These are phyloP conservation scores for Seira ritae DNA, from an alignment of 2,888 invertebrate genomes.

Conservation along the genomic window DNA sequence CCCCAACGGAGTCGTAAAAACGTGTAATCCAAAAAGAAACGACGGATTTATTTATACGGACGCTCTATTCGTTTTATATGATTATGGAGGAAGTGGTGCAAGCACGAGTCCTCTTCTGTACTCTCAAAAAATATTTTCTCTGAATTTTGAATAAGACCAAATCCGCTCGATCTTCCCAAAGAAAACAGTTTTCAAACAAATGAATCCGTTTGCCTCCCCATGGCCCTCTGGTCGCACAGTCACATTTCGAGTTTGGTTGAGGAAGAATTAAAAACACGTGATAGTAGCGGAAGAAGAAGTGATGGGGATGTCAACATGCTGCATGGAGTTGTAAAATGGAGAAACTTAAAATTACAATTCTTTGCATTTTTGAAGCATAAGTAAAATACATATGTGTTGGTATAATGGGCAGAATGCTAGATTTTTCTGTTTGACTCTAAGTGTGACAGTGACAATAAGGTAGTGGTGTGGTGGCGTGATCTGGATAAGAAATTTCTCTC, in stretches of 20 bases:
- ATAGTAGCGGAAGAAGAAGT: no score
- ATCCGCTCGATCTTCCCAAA: background rate
- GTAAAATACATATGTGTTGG: no score
- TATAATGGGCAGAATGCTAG: no score
- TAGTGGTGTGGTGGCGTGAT: background rate
- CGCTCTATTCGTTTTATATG: conserved; percentile 3
- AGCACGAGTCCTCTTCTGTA: background rate
- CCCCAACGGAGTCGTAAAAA: conserved; percentile 7
- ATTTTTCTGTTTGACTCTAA: background rate
- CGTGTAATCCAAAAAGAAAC: background rate
- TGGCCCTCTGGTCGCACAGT: no score
- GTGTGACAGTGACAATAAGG: background rate
- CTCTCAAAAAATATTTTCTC: background rate
- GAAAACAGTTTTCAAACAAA: background rate
- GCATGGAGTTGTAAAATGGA: no score
- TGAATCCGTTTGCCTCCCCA: background rate
- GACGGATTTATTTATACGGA: conserved; percentile 6
- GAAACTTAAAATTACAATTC: no score
- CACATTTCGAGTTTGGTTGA: background rate
- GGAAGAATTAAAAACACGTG: no score
- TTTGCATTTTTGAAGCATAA: no score
- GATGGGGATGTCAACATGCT: no score
- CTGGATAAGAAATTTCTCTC: no score
- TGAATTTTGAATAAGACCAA: background rate
- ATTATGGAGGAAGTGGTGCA: background rate